Base-by-base conservation (phyloP, 2,888 invertebrate genomes). In the Chesias legatella region DNA sequence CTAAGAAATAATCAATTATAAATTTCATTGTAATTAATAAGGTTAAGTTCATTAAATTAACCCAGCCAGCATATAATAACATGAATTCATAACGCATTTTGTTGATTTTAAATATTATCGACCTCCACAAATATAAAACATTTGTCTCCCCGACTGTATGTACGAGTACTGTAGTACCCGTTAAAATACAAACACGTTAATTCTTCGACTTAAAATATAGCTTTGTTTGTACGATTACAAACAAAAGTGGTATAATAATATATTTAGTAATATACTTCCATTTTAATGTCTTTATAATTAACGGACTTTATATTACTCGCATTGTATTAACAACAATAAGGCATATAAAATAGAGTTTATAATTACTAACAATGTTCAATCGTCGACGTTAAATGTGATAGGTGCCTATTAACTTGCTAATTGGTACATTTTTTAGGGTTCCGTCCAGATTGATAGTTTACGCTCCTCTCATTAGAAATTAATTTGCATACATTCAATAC, bases 281-380 rank as follows among this genome's bases (percentile, higher is more conserved):
- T 44, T 50, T 52, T 55, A 55, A 55, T 55, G 52, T 52, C 52
- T 55, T 55, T 50, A 55, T 55, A 52, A 55, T 55, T 55, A 55
- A 52, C 46, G 29, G 51, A 53, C 33, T 48, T 24, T 37, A 51
- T 5, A 51, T 51, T 48, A 48, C 46, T 26, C 28, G 13, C 25
- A n/a, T 43, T 43, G 48, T 48, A 49, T 53, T 48, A 26, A 48
- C 38, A 36, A 34, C 31, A 23, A 35, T 51, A 34, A 29, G 29
- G 42, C 47, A 47, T 42, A 42, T 35, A 38, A 43, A 21, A 33
- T 32, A 42, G 31, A 34, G 39, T 43, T 48, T 48, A 47, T 45
- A 43, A 41, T 37, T 37, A 46, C 39, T 48, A 46, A 31, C 44
- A 33, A 38, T 39, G 43, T 47, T 43, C 37, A 31, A 22, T 37